These are phyloP conservation scores for Lissocephala sabroskyi DNA, from an alignment of 2,888 invertebrate species.

Conservation along the genomic window DNA sequence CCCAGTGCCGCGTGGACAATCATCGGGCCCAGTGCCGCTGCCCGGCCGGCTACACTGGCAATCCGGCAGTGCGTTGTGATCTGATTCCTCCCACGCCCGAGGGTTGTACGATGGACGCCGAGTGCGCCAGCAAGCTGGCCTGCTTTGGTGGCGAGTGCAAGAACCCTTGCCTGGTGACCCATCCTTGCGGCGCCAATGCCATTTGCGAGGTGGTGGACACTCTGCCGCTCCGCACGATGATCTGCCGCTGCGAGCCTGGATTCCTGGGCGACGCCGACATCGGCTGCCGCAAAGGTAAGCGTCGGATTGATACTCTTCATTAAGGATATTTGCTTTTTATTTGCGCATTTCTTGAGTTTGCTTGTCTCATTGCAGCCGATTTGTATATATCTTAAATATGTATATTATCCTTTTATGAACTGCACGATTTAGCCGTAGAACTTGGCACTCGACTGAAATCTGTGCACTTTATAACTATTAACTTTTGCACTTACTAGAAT, in stretches of 20 bases:
- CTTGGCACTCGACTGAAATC: too few relatives aligned
- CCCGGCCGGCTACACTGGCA: conserved; percentile 85
- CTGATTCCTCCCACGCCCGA: conserved; percentile 75
- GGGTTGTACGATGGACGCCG: conserved; percentile 85
- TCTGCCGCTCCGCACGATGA: conserved; percentile 88
- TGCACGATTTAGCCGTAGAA: too few relatives aligned
- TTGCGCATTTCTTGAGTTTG: conserved; percentile 38
- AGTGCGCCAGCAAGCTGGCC: conserved; percentile 88
- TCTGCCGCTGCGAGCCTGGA: conserved; percentile 88
- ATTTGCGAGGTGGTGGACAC: conserved; percentile 89
- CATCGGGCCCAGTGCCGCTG: conserved; percentile 87
- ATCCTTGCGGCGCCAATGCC: conserved; percentile 86
- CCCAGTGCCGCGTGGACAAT: conserved; percentile 83
- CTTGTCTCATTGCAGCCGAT: conserved; percentile 51
- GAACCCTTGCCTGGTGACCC: conserved; percentile 84
- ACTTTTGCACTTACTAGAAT: conserved; percentile 1
- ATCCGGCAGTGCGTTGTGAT: conserved; percentile 80
- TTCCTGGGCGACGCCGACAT: conserved; percentile 89
- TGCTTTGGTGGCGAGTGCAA: conserved; percentile 86
- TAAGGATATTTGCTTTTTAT: not conserved
- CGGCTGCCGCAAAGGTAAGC: conserved; percentile 85
- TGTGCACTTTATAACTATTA: conserved; percentile 5
- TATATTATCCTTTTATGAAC: too few relatives aligned
- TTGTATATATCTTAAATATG: conserved; percentile 18
- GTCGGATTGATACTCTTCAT: too few relatives aligned